Percentiles rank a stretch among this genome's conserved stretches.
Conservation (phyloP, 2,888 invertebrate species). For the Orthosia gracilis region DNA sequence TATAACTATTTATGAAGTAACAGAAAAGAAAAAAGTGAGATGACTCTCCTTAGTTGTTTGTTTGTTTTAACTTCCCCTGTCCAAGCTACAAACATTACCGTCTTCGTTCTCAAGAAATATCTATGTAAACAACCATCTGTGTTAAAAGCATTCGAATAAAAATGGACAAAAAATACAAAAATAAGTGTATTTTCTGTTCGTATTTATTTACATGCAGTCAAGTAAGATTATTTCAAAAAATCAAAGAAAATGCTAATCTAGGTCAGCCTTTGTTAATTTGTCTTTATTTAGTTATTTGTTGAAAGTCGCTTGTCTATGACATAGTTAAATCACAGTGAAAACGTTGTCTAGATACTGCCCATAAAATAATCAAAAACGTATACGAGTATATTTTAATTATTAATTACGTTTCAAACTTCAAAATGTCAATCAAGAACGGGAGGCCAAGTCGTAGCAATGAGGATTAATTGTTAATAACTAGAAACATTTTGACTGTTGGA, state of each 20-base stretch:
- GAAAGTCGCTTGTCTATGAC: background rate
- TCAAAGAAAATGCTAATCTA: too few species aligned
- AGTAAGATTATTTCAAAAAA: too few species aligned
- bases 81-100: conserved; percentile 26
- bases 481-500: conserved; percentile 73
- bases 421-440: conserved; percentile 70
- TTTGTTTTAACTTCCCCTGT: conserved; percentile 18
- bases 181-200: background rate
- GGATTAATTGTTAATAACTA: conserved; percentile 77
- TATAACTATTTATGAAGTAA: too few species aligned
- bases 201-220: background rate
- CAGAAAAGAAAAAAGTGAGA: too few species aligned
- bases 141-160: background rate
- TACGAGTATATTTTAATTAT: conserved; percentile 57
- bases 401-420: conserved; percentile 60
- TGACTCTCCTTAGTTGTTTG: too few species aligned
- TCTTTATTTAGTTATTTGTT: conserved; percentile 11
- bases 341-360: background rate
- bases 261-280: conserved; percentile 13
- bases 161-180: background rate
- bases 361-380: conserved; percentile 28
- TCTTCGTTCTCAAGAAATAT: background rate
- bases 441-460: conserved; percentile 68
- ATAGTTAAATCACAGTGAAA: conserved; percentile 7
- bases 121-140: background rate